These are phyloP conservation scores for Clivina fossor DNA, from an alignment of 2,888 invertebrate species.

Conservation along the genomic window DNA sequence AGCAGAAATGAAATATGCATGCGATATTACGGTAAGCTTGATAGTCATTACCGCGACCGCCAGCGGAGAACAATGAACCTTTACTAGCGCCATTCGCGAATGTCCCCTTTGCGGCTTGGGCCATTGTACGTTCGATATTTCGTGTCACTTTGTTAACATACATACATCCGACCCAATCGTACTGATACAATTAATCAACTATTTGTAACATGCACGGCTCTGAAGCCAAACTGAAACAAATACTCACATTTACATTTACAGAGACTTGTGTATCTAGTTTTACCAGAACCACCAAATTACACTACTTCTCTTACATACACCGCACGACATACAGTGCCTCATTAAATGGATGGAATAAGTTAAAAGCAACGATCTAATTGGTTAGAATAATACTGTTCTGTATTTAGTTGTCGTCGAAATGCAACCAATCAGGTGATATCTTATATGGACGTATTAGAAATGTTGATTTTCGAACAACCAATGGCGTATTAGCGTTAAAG, in stretches of 20 bases:
- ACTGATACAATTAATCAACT: conserved; percentile 18
- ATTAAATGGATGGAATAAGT: conserved; percentile 35
- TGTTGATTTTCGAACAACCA: conserved; percentile 54
- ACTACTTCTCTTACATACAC: conserved; percentile 42
- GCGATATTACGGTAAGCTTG: conserved; percentile 16
- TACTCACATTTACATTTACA: conserved; percentile 33
- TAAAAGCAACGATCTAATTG: conserved; percentile 55
- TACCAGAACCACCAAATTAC: conserved; percentile 29
- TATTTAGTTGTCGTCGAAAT: conserved; percentile 53
- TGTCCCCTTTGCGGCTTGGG: conserved; percentile 54
- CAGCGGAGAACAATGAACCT: conserved; percentile 59
- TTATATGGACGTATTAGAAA: conserved; percentile 52
- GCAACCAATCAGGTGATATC: conserved; percentile 57
- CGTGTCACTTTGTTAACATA: conserved; percentile 36
- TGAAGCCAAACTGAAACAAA: conserved; percentile 7
- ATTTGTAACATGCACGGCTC: background rate
- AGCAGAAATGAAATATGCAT: conserved; percentile 19
- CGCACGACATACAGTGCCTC: conserved; percentile 36
- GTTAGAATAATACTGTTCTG: conserved; percentile 56
- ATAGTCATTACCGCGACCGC: conserved; percentile 32
- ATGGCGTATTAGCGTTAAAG: conserved; percentile 47
- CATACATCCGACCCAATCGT: conserved; percentile 27
- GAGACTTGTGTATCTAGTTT: conserved; percentile 15
- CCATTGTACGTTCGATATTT: conserved; percentile 52
- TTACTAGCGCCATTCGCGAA: conserved; percentile 58